Evolutionary conservation across 2,113 vertebrate genomes (phyloP).

Genomic region (Malaclemys terrapin): DNA sequence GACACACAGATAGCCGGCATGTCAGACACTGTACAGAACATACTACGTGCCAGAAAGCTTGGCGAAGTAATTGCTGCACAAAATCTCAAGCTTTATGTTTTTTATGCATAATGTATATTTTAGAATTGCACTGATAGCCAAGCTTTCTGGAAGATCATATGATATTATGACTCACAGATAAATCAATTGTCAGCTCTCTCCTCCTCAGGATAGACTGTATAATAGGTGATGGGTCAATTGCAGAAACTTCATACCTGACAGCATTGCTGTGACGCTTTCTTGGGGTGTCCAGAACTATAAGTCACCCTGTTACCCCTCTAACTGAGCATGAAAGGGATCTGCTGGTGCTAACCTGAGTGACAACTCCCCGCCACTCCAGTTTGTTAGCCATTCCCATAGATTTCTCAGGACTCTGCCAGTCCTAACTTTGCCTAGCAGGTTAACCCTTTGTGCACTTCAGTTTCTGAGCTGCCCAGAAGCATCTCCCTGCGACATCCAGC

Average conservation of each 20-base stretch:
- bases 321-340: neutral
- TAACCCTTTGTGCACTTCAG: neutral
- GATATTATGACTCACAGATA: slow-evolving; percentile 23
- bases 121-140: neutral
- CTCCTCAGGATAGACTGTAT: neutral
- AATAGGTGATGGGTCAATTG: neutral
- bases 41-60: fast-evolving
- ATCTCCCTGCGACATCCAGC: neutral
- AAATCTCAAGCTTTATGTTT: neutral
- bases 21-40: neutral
- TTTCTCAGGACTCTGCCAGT: neutral
- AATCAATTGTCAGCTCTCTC: neutral
- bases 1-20: neutral
- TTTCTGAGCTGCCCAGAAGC: neutral
- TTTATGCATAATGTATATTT: neutral
- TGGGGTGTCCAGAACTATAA: neutral
- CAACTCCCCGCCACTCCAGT: neutral
- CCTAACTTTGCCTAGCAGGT: neutral
- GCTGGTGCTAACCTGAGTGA: neutral
- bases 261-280: neutral
- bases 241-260: neutral
- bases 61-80: neutral
- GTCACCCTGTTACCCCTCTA: neutral
- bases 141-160: slow-evolving; percentile 34
- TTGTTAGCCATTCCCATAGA: neutral